Percentiles rank a stretch among this genome's conserved stretches.
These are phyloP conservation scores for Drosophila parthenogenetica DNA, from an alignment of 2,888 invertebrate species.

Conservation along the genomic window DNA sequence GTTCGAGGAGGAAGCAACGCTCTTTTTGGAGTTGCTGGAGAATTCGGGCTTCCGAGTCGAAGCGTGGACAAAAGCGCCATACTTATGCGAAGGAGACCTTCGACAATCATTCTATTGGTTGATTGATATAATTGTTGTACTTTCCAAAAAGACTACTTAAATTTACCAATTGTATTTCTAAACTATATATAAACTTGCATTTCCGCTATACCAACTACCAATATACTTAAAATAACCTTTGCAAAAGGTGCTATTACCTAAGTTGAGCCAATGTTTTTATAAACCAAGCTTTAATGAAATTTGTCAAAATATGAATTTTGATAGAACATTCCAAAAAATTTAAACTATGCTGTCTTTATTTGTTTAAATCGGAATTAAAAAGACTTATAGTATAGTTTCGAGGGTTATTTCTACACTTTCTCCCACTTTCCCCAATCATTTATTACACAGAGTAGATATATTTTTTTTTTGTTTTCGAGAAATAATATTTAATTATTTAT, in stretches of 20 bases:
- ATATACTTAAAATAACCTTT: conserved; percentile 1
- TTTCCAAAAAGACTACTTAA: conserved; percentile 85
- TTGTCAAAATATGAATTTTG: neutral
- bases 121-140: conserved; percentile 94
- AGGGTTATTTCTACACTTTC: neutral
- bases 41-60: conserved; percentile 90
- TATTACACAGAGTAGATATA: too few species aligned
- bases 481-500: conserved; percentile 56
- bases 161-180: conserved; percentile 6
- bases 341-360: neutral
- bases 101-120: conserved; percentile 96
- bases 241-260: neutral
- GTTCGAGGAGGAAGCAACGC: conserved; percentile 92
- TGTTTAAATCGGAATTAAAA: too few species aligned
- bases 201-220: neutral
- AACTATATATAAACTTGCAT: conserved; percentile 7
- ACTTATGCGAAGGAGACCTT: conserved; percentile 98
- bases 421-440: too few species aligned
- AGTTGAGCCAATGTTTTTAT: neutral
- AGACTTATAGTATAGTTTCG: too few species aligned
- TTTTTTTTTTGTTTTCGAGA: conserved; percentile 22
- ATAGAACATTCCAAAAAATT: neutral
- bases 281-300: neutral
- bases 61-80: conserved; percentile 96
- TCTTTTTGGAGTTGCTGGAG: conserved; percentile 88